Conservation (phyloP, 2,888 invertebrate genomes). For the Cephus spinipes region DNA sequence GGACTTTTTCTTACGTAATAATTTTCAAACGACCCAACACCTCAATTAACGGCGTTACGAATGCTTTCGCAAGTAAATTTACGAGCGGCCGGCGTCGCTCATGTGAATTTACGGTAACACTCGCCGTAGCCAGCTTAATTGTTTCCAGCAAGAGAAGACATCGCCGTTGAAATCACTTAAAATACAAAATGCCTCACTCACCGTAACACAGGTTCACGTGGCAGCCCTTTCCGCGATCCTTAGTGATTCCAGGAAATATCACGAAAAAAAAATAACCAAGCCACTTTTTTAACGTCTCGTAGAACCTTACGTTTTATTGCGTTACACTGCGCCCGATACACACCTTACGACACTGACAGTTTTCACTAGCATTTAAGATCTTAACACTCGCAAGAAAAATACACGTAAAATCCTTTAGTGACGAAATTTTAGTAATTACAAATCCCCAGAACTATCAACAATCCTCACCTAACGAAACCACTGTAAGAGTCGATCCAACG, state of each 20-base stretch:
- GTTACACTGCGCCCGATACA: background rate
- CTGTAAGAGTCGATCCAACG: background rate
- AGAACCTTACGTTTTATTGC: background rate
- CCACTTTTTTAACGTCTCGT: background rate
- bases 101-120: constrained; percentile 15
- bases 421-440: too few relatives aligned
- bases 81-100: constrained; percentile 30
- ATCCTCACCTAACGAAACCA: background rate
- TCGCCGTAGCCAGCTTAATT: background rate
- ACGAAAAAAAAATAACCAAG: background rate
- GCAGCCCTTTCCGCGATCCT: background rate
- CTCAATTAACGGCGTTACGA: constrained; percentile 50
- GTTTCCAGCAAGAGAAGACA: background rate
- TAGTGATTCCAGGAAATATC: background rate
- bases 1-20: constrained; percentile 40
- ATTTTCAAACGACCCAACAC: constrained; percentile 24
- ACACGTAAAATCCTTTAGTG: background rate
- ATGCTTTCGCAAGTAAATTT: constrained; percentile 47
- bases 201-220: background rate
- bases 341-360: background rate
- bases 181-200: background rate
- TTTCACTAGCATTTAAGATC: background rate
- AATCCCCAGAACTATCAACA: background rate
- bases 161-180: background rate
- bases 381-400: background rate